Conservation (phyloP, 2,113 vertebrate genomes). For the Danionella cerebrum region DNA sequence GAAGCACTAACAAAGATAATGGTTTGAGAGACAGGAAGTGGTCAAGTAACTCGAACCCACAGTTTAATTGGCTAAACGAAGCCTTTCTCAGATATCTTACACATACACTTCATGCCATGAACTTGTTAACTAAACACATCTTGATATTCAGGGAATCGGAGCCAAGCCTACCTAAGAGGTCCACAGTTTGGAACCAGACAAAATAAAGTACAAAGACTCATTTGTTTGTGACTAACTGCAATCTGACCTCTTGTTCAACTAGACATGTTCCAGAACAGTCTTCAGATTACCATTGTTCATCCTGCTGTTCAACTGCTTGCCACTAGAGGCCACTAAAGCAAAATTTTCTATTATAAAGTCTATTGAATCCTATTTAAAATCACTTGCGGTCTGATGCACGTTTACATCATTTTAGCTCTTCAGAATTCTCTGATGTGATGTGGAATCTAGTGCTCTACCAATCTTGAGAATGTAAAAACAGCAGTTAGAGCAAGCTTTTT, state of each 20-base stretch:
- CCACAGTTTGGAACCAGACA: constrained; percentile 6
- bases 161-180: not conserved
- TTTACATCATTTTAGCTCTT: too few species aligned
- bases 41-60: not conserved
- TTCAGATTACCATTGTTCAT: not conserved
- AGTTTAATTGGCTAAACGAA: not conserved
- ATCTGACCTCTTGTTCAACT: constrained; percentile 6
- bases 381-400: too few species aligned
- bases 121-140: not conserved
- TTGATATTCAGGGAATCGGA: not conserved
- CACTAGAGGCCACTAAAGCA: constrained; percentile 38
- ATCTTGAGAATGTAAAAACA: too few species aligned
- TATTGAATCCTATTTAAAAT: too few species aligned
- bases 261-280: constrained; percentile 9
- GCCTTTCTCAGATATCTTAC: not conserved
- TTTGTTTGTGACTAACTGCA: constrained; percentile 13
- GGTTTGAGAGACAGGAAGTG: not conserved
- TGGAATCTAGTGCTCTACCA: too few species aligned
- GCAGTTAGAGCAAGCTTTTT: too few species aligned
- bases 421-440: too few species aligned
- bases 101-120: not conserved
- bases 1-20: not conserved
- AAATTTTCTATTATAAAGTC: not conserved
- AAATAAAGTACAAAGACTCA: constrained; percentile 16
- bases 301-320: not conserved